These are phyloP conservation scores for Haliclystus octoradiatus DNA, from an alignment of 30 jellyfish, hydroid and myxozoan species.

Conservation along the genomic window DNA sequence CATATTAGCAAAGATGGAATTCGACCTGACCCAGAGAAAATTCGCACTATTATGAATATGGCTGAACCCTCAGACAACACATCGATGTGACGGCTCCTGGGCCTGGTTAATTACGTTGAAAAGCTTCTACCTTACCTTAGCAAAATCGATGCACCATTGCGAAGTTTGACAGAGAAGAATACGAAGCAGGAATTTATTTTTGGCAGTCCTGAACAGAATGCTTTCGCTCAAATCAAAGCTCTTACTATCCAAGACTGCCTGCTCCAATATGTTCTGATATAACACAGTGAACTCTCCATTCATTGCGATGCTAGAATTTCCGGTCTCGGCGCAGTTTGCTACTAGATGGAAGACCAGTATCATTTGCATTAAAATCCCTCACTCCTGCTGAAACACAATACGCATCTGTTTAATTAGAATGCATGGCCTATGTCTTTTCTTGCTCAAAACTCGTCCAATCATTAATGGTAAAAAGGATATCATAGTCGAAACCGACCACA, in stretches of 20 bases:
- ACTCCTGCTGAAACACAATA: constrained; percentile 28
- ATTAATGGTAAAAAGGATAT: constrained; percentile 4
- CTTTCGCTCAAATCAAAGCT: neutral
- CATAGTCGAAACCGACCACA: constrained; percentile 21
- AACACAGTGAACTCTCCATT: constrained; percentile 5
- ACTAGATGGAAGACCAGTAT: constrained; percentile 40
- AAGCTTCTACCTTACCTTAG: constrained; percentile 36
- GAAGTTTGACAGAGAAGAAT: neutral
- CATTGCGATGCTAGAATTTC: constrained; percentile 21
- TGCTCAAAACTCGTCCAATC: constrained; percentile 1
- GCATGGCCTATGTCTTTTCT: constrained; percentile 12
- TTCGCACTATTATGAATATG: constrained; percentile 11
- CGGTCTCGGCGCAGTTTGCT: constrained; percentile 34
- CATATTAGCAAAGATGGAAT: constrained; percentile 31
- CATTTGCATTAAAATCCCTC: constrained; percentile 21
- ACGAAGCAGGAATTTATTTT: neutral
- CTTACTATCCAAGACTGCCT: neutral
- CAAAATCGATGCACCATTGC: constrained; percentile 38
- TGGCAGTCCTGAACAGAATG: neutral
- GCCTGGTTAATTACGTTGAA: constrained; percentile 25
- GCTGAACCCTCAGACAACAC: constrained; percentile 23
- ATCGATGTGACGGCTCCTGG: constrained; percentile 26
- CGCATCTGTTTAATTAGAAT: constrained; percentile 13
- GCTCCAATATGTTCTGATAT: constrained; percentile 6
- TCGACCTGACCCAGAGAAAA: constrained; percentile 33